Evolutionary conservation across 2,797 vertebrate species (phyloP).

Genomic region (Gymnothorax reevesii): DNA sequence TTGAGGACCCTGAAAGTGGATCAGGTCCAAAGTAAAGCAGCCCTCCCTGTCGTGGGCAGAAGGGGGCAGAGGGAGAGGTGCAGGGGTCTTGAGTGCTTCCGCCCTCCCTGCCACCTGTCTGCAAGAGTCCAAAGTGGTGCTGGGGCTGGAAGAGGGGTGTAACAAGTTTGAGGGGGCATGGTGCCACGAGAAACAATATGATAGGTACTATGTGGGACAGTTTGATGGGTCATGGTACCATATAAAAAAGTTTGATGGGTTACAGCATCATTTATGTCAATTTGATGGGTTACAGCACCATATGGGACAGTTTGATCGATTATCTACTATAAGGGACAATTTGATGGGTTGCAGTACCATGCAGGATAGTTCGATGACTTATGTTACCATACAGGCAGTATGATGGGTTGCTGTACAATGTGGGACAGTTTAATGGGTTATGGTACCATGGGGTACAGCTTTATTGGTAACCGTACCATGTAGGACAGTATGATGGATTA

Average conservation of each 20-base stretch:
- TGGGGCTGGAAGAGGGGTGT: constrained; percentile 69
- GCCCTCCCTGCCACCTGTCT: constrained; percentile 47
- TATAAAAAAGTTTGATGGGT: neutral
- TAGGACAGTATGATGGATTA: too few species aligned
- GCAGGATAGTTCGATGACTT: constrained; percentile 26
- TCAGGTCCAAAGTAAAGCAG: constrained; percentile 50
- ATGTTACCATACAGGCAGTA: constrained; percentile 40
- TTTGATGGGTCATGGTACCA: constrained; percentile 30
- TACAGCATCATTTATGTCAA: neutral
- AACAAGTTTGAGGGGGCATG: constrained; percentile 38
- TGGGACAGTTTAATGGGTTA: too few species aligned
- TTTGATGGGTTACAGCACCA: constrained; percentile 15
- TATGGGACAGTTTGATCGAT: constrained; percentile 24
- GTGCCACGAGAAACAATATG: constrained; percentile 27
- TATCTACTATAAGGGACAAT: neutral
- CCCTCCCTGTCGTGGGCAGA: constrained; percentile 76
- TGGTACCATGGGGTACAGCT: too few species aligned
- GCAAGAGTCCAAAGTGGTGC: constrained; percentile 70
- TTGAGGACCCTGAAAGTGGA: constrained; percentile 57
- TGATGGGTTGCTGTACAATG: too few species aligned
- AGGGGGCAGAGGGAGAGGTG: constrained; percentile 71
- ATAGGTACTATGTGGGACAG: constrained; percentile 15
- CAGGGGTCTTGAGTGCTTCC: constrained; percentile 52
- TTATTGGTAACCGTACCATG: too few species aligned
- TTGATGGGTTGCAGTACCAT: neutral